Evolutionary conservation across 2,888 invertebrate genomes (phyloP), one percentile per base, ranked within the genome.

Genomic region (Ichneumoninae sp.): DNA sequence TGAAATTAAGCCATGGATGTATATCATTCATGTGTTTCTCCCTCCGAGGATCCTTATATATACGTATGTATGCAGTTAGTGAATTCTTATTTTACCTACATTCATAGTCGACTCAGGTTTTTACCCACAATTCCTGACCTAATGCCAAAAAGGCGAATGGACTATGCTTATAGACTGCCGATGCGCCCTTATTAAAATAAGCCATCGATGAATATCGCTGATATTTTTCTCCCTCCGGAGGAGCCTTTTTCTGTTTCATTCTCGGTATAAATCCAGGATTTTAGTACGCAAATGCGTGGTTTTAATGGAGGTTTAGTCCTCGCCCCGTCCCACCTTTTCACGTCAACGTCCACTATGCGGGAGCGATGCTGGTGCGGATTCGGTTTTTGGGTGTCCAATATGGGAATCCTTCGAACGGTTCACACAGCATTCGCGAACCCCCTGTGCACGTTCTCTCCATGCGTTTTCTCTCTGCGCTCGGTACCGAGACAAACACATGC

Each of bases 221-320:
- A 47, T 47, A 52, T 66, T 66, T 74, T 57, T 62, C 26, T 76
- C 26, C 36, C 26, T 13, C 13, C n/a, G 22, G 44, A 26, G 26
- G 8, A n/a, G 40, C 47, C 36, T 44, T 54, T 71, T 22, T 50
- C n/a, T 47, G 44, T 65, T 50, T 36, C 10, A 10, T 62, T 19
- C 33, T 65, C 75, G 30, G 47, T 68, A 19, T 36, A 72, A 19
- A 33, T 75, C 66, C 33, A 16, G 52, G 50, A 76, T 60, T 83
- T 75, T 70, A 16, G 60, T 40, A 26, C 40, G 30, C 60, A 82
- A 82, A 86, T 85, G 80, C 89, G 87, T 87, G 91, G 91, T 90
- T 92, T 92, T 91, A 83, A 89, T 91, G 89, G 88, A 89, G 92
- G 92, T 92, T 93, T 91, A 93, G 92, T 93, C 88, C 76, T 87